Evolutionary conservation across 2,888 invertebrate species (phyloP).

Genomic region (Drosophila falleni): DNA sequence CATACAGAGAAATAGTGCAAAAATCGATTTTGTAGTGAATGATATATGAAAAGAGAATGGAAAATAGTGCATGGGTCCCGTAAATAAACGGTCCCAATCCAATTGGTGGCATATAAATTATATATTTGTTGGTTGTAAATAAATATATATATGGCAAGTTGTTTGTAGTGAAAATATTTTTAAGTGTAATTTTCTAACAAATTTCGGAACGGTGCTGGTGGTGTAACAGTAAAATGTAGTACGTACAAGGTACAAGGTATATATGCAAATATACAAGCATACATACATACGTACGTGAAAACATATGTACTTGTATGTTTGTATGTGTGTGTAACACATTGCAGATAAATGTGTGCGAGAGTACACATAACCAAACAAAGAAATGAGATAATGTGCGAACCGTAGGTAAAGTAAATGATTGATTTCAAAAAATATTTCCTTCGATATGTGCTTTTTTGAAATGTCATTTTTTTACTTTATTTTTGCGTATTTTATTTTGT

Average conservation of each 20-base stretch:
- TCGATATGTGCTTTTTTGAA: slow-evolving; percentile 48
- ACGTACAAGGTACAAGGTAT: slow-evolving; percentile 8
- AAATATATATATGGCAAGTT: slow-evolving; percentile 56
- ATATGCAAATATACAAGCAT: slow-evolving; percentile 18
- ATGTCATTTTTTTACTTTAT: slow-evolving; percentile 64
- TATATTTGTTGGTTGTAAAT: slow-evolving; percentile 58
- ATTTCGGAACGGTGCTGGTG: slow-evolving; percentile 61
- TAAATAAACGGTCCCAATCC: slow-evolving; percentile 47
- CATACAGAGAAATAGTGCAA: slow-evolving; percentile 62
- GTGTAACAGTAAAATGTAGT: slow-evolving; percentile 45
- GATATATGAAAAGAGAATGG: slow-evolving; percentile 38
- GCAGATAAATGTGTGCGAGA: slow-evolving; percentile 14
- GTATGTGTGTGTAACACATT: slow-evolving; percentile 16
- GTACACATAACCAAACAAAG: slow-evolving; percentile 53
- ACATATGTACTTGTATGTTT: slow-evolving; percentile 28
- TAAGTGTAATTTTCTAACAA: slow-evolving; percentile 64
- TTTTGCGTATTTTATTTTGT: slow-evolving; percentile 50
- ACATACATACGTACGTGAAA: slow-evolving; percentile 22
- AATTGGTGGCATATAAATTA: slow-evolving; percentile 71
- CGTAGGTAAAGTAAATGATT: slow-evolving; percentile 69
- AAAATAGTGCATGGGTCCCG: slow-evolving; percentile 69
- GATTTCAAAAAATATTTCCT: slow-evolving; percentile 43
- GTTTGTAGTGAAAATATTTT: slow-evolving; percentile 64
- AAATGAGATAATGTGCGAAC: slow-evolving; percentile 40
- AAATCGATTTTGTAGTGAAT: slow-evolving; percentile 83